Evolutionary conservation across 2,113 vertebrate species (phyloP).

Genomic region (Myrmecobius fasciatus): DNA sequence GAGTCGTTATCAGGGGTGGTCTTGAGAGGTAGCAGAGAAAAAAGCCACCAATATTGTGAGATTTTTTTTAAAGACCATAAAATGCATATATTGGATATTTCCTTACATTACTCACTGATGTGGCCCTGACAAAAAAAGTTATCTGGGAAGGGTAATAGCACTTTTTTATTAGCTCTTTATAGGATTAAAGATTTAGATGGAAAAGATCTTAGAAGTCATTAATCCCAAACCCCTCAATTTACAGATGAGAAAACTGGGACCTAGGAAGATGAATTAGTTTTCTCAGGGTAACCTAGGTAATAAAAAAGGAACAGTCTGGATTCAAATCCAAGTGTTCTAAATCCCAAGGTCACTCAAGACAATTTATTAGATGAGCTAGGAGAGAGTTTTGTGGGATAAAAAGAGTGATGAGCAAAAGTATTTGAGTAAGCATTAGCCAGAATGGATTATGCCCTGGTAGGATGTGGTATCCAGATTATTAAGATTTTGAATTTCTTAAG

Average conservation of each 20-base stretch:
- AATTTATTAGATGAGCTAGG: neutral
- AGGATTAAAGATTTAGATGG: neutral
- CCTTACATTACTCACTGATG: neutral
- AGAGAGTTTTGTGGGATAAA: neutral
- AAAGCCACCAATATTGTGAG: neutral
- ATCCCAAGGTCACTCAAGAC: neutral
- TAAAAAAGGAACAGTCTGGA: neutral
- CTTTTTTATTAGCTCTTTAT: neutral
- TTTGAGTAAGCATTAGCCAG: neutral
- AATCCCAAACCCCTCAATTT: neutral
- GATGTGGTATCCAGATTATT: neutral
- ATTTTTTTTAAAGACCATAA: neutral
- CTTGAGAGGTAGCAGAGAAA: neutral
- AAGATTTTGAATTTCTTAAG: neutral
- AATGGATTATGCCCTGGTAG: neutral
- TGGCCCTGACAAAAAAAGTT: neutral
- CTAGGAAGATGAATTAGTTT: neutral
- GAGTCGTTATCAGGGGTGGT: neutral
- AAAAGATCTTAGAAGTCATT: neutral
- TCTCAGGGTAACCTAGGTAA: neutral
- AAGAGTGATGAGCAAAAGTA: neutral
- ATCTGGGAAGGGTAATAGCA: neutral
- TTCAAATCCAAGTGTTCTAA: neutral
- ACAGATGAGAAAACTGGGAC: neutral
- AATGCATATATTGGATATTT: neutral